phyloP scores from a whole-genome alignment of 2,888 invertebrate species.

The Ditula angustiorana region DNA sequence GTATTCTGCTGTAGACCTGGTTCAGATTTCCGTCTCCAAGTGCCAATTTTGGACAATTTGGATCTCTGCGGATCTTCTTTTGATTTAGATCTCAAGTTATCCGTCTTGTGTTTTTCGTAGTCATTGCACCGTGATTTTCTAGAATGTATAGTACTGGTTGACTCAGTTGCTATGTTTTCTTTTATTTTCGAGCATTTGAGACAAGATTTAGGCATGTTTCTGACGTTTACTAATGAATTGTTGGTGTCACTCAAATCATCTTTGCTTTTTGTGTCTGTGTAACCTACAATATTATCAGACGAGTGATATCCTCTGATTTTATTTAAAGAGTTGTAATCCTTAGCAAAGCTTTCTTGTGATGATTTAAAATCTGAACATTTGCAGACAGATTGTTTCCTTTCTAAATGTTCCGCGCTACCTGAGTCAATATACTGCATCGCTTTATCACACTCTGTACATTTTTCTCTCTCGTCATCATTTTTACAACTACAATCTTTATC shows the following conservation, averaged over 20 bases:
- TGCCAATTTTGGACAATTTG: slow-evolving; percentile 84
- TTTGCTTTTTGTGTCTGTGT: slow-evolving; percentile 65
- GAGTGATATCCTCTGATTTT: slow-evolving; percentile 80
- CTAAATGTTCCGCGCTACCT: slow-evolving; percentile 71
- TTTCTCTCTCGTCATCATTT: slow-evolving; percentile 60
- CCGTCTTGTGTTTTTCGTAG: slow-evolving; percentile 66
- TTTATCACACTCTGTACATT: slow-evolving; percentile 77
- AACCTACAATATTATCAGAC: slow-evolving; percentile 76
- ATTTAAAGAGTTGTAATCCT: slow-evolving; percentile 68
- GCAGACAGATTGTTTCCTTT: slow-evolving; percentile 67
- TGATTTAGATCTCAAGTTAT: slow-evolving; percentile 80
- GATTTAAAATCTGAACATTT: slow-evolving; percentile 80
- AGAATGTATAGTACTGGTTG: slow-evolving; percentile 57
- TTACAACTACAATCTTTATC: slow-evolving; percentile 68
- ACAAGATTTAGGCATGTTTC: slow-evolving; percentile 75
- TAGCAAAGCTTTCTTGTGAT: slow-evolving; percentile 78
- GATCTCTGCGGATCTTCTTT: slow-evolving; percentile 81
- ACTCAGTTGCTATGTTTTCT: slow-evolving; percentile 78
- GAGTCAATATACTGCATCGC: slow-evolving; percentile 76
- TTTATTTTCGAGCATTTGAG: slow-evolving; percentile 81
- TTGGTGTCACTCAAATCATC: slow-evolving; percentile 71
- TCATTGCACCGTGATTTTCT: slow-evolving; percentile 74
- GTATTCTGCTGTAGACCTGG: slow-evolving; percentile 86
- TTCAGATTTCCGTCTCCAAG: slow-evolving; percentile 90
- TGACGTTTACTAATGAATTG: slow-evolving; percentile 65